These are phyloP conservation scores for Manis pentadactyla DNA, from an alignment of 2,797 vertebrate species.

Conservation along the genomic window DNA sequence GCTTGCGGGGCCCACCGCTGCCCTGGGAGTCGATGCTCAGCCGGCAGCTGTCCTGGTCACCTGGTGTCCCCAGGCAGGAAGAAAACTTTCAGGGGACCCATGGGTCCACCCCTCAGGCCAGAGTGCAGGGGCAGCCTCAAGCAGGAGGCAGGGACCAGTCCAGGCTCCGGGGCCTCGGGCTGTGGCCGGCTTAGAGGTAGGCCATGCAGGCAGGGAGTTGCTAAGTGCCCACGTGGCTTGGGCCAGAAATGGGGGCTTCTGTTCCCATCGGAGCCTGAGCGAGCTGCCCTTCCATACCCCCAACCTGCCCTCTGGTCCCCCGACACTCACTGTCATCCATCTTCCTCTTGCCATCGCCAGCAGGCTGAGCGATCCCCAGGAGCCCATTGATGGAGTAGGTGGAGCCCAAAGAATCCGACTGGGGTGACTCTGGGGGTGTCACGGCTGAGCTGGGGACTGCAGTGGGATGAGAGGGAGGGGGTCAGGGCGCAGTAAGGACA, in stretches of 20 bases:
- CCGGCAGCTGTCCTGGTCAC: slow-evolving; percentile 94
- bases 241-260: neutral
- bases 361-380: slow-evolving; percentile 92
- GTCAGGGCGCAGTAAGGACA: neutral
- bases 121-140: neutral
- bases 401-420: slow-evolving; percentile 94
- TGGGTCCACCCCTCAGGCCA: neutral
- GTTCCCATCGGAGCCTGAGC: neutral
- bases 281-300: neutral
- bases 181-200: neutral
- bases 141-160: neutral
- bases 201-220: neutral
- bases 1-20: slow-evolving; percentile 90
- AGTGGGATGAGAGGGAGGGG: neutral
- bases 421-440: slow-evolving; percentile 94
- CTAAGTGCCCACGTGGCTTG: neutral
- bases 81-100: slow-evolving; percentile 15
- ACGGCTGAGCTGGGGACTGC: slow-evolving; percentile 94
- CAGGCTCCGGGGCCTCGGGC: neutral
- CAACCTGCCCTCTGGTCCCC: neutral
- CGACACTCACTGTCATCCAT: slow-evolving; percentile 93
- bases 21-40: slow-evolving; percentile 94
- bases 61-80: slow-evolving; percentile 80
- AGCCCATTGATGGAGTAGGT: slow-evolving; percentile 96
- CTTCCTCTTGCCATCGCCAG: slow-evolving; percentile 91